Conservation (phyloP, 2,888 invertebrate species). For the Aspidiotus rigidus region DNA sequence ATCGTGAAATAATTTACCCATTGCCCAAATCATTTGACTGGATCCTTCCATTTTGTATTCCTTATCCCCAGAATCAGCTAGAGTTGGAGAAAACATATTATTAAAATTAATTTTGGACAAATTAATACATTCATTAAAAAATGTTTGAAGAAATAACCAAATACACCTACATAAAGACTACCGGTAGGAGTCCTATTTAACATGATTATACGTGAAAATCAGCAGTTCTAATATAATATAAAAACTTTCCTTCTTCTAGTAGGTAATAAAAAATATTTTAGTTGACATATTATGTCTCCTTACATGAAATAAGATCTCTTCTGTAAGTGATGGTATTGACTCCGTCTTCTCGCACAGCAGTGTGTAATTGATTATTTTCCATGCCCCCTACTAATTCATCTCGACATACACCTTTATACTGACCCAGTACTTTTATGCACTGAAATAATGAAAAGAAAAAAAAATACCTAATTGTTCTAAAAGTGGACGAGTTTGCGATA, state of each 20-base stretch:
- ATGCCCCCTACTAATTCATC: conserved; percentile 72
- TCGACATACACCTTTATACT: conserved; percentile 75
- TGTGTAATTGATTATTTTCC: conserved; percentile 72
- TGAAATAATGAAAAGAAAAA: conserved; percentile 43
- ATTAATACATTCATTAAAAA: background rate
- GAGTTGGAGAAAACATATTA: conserved; percentile 37
- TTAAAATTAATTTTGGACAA: conserved; percentile 3
- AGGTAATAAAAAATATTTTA: background rate
- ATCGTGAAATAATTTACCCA: conserved; percentile 66
- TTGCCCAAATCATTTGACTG: conserved; percentile 67
- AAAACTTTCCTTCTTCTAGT: no score
- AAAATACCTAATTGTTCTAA: no score
- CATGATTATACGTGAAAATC: no score
- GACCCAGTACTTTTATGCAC: conserved; percentile 78
- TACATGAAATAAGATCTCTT: conserved; percentile 63
- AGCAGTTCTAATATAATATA: no score
- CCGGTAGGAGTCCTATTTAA: no score
- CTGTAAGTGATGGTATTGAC: conserved; percentile 71
- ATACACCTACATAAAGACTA: no score
- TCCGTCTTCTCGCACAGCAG: conserved; percentile 60
- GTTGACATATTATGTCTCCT: conserved; percentile 39
- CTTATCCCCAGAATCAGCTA: conserved; percentile 69
- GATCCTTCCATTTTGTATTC: conserved; percentile 56
- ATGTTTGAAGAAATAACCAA: no score
- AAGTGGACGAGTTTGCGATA: background rate